These are phyloP conservation scores for Catostomus latipinnis DNA, from an alignment of 2,797 vertebrate species.

Conservation along the genomic window DNA sequence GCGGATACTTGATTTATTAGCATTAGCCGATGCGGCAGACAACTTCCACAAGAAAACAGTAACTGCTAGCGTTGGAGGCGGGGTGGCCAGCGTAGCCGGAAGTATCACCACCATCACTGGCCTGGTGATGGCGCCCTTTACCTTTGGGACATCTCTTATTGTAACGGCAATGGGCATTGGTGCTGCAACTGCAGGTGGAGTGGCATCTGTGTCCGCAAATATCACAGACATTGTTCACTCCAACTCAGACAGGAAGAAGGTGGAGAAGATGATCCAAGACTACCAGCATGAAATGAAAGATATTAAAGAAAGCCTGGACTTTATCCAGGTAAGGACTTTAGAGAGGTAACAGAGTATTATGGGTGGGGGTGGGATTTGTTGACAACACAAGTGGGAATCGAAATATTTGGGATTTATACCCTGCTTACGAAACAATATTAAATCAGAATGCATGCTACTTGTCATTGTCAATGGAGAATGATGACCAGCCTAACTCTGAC, in stretches of 20 bases:
- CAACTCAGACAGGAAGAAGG: constrained; percentile 76
- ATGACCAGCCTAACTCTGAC: too few relatives aligned
- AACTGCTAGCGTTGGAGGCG: constrained; percentile 73
- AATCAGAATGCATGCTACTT: too few relatives aligned
- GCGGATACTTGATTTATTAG: constrained; percentile 71
- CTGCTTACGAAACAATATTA: too few relatives aligned
- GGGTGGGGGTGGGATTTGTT: too few relatives aligned
- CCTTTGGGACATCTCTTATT: constrained; percentile 77
- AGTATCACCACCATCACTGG: constrained; percentile 80
- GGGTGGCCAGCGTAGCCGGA: constrained; percentile 74
- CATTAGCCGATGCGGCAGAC: constrained; percentile 71
- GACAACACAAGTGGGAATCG: too few relatives aligned
- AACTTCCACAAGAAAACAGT: constrained; percentile 77
- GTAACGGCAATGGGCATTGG: constrained; percentile 78
- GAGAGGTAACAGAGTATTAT: too few relatives aligned
- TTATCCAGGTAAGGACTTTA: constrained; percentile 71
- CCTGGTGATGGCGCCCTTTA: constrained; percentile 78
- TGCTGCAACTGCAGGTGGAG: constrained; percentile 74
- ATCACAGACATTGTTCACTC: constrained; percentile 80
- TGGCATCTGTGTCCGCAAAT: constrained; percentile 76
- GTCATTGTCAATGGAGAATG: too few relatives aligned
- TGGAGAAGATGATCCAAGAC: constrained; percentile 77
- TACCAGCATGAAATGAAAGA: constrained; percentile 77
- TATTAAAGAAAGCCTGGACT: constrained; percentile 76
- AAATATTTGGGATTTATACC: too few relatives aligned